Percentiles rank a stretch among this genome's conserved stretches.
Evolutionary conservation across 2,113 vertebrate species (phyloP).

Genomic region (Mellivora capensis): DNA sequence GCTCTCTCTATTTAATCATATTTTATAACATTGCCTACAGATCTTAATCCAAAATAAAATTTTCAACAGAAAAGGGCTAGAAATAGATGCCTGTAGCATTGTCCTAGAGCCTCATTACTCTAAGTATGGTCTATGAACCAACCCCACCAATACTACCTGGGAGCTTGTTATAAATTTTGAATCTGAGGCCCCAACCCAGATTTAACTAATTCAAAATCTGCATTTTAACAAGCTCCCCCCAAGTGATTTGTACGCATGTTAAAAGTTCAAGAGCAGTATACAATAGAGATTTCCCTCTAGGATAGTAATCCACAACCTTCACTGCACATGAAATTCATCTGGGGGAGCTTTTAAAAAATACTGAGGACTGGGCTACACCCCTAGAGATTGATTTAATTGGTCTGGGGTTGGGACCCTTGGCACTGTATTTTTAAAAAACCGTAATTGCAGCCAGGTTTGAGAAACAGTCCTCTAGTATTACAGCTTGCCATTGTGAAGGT

Average conservation of each 20-base stretch:
- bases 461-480: slow-evolving; percentile 40
- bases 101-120: not conserved
- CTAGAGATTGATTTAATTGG: slow-evolving; percentile 46
- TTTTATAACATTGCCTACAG: slow-evolving; percentile 9
- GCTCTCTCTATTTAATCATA: not conserved
- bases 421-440: not conserved
- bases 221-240: slow-evolving; percentile 24
- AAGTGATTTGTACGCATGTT: not conserved
- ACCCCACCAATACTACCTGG: not conserved
- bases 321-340: not conserved
- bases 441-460: slow-evolving; percentile 21
- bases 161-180: slow-evolving; percentile 15
- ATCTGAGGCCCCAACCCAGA: not conserved
- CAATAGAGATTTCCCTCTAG: slow-evolving; percentile 13
- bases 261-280: not conserved
- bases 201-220: slow-evolving; percentile 31
- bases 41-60: slow-evolving; percentile 29
- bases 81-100: not conserved
- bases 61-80: not conserved
- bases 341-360: slow-evolving; percentile 33
- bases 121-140: not conserved
- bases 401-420: not conserved
- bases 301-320: not conserved
- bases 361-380: not conserved
- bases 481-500: not conserved